Conservation (phyloP, 2,888 invertebrate species). For the Therioaphis trifolii region DNA sequence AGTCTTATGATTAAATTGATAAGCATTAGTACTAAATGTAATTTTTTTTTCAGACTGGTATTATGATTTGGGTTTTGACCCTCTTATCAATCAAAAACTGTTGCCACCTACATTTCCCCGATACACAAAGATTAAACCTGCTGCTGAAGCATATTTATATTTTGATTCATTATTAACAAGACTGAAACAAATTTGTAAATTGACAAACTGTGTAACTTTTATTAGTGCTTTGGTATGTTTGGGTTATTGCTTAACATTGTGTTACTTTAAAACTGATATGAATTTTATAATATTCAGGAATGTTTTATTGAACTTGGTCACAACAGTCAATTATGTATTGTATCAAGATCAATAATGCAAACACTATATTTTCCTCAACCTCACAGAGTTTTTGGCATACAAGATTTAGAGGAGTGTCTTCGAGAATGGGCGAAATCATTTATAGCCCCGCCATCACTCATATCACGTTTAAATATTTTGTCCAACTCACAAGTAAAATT, state of each 20-base stretch:
- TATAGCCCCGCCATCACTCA: conserved; percentile 89
- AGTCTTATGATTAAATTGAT: too few relatives aligned
- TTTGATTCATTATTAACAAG: conserved; percentile 85
- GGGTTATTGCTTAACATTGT: background rate
- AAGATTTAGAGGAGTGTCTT: conserved; percentile 81
- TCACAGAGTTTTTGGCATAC: conserved; percentile 73
- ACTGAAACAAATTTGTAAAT: conserved; percentile 83
- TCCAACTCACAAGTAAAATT: conserved; percentile 74
- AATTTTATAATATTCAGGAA: conserved; percentile 74
- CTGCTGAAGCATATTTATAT: conserved; percentile 82
- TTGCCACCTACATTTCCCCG: conserved; percentile 98
- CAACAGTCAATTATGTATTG: conserved; percentile 83
- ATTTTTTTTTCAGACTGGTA: conserved; percentile 52
- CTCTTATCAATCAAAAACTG: conserved; percentile 92
- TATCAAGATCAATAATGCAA: conserved; percentile 91
- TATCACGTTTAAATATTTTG: conserved; percentile 77
- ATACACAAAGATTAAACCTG: conserved; percentile 87
- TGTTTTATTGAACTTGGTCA: conserved; percentile 94
- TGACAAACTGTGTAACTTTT: conserved; percentile 81
- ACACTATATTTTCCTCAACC: conserved; percentile 77
- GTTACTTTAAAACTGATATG: conserved; percentile 16
- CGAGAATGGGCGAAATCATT: conserved; percentile 87
- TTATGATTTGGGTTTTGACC: conserved; percentile 88
- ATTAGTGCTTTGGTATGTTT: conserved; percentile 81
- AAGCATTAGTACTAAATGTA: background rate